Conservation (phyloP, 1,140 invertebrate genomes). For the Philopotamus ludificatus region DNA sequence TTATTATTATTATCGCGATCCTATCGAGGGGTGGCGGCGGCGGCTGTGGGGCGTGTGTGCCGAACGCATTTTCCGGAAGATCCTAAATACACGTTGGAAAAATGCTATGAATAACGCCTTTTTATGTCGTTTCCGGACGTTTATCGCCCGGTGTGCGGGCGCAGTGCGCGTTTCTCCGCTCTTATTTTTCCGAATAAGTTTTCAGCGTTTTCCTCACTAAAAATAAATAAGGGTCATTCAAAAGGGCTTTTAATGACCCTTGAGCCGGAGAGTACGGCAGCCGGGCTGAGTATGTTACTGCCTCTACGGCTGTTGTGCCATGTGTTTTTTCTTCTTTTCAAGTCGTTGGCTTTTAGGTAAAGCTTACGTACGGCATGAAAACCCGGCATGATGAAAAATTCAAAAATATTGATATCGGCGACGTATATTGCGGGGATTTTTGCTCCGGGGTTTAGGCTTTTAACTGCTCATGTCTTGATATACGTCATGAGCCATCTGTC, state of each 20-base stretch:
- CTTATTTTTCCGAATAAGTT: conserved; percentile 3
- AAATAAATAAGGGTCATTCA: conserved; percentile 14
- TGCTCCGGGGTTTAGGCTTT: too few relatives aligned
- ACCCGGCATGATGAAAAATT: too few relatives aligned
- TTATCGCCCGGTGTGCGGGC: not conserved
- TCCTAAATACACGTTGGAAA: conserved; percentile 3
- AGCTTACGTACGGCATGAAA: too few relatives aligned
- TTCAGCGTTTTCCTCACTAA: conserved; percentile 8
- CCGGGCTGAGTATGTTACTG: not conserved
- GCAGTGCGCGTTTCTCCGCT: not conserved
- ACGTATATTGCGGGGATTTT: too few relatives aligned
- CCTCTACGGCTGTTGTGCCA: not conserved
- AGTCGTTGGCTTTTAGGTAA: too few relatives aligned
- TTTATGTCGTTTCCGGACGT: conserved; percentile 4
- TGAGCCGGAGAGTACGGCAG: not conserved
- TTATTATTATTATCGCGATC: not conserved
- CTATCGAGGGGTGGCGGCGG: not conserved
- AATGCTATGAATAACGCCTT: not conserved
- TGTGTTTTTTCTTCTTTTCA: not conserved
- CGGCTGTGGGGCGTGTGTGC: too few relatives aligned
- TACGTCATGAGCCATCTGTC: too few relatives aligned
- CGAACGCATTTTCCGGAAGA: not conserved
- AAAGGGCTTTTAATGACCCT: conserved; percentile 2
- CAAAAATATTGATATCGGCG: too few relatives aligned
- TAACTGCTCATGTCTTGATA: too few relatives aligned